A percentile compares a stretch with the other conserved stretches of the same genome.
These are phyloP conservation scores for Drosophila ustulata DNA, from an alignment of 2,888 invertebrate species.

Conservation along the genomic window DNA sequence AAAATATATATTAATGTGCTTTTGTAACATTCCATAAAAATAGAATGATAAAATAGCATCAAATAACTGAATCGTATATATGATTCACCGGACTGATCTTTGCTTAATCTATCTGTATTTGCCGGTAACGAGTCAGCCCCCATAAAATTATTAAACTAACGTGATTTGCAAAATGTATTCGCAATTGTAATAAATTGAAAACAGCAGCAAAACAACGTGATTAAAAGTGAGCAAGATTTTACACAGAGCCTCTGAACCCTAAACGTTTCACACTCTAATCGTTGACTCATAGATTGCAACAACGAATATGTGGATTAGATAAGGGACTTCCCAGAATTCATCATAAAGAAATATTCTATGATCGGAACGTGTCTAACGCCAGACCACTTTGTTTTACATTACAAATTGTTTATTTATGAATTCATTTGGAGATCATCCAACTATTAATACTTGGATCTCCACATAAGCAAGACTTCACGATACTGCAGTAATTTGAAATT, in stretches of 20 bases:
- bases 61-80: not conserved
- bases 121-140: not conserved
- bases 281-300: conserved; percentile 22
- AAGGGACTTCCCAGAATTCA: conserved; percentile 33
- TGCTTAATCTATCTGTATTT: not conserved
- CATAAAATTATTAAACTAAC: not conserved
- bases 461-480: conserved; percentile 6
- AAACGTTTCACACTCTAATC: not conserved
- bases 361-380: conserved; percentile 16
- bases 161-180: not conserved
- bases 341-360: conserved; percentile 5
- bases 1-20: too few relatives aligned
- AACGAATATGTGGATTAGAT: conserved; percentile 34
- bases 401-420: conserved; percentile 13
- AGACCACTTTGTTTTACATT: not conserved
- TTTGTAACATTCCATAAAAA: too few relatives aligned
- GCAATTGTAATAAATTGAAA: not conserved
- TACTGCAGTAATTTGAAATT: conserved; percentile 20
- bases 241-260: not conserved
- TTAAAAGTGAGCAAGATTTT: conserved; percentile 16
- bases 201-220: conserved; percentile 15
- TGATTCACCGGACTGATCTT: conserved; percentile 1
- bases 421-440: conserved; percentile 1
- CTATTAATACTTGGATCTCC: not conserved
- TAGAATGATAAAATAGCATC: too few relatives aligned